Evolutionary conservation across 2,888 invertebrate genomes (phyloP).

Genomic region (Vannuccia rotundouncinata): DNA sequence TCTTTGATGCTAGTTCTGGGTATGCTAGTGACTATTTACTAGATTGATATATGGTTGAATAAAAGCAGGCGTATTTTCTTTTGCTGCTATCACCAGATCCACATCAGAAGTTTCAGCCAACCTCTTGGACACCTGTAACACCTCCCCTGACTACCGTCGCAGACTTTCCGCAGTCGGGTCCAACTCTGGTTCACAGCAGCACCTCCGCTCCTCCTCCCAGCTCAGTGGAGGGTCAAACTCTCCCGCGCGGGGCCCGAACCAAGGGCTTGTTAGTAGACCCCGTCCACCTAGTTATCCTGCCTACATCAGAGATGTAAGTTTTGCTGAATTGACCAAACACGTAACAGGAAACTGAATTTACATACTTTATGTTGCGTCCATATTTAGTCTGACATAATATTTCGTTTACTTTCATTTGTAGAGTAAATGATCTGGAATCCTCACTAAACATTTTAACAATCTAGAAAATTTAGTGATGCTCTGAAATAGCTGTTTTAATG

Average conservation of each 20-base stretch:
- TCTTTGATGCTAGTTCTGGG: not conserved
- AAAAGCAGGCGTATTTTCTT: not conserved
- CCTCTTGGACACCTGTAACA: constrained; percentile 1
- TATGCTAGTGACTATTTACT: not conserved
- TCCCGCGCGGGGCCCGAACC: not conserved
- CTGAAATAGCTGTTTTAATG: no score
- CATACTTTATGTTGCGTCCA: no score
- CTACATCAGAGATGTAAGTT: not conserved
- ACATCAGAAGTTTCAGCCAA: not conserved
- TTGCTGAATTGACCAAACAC: no score
- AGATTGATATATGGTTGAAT: not conserved
- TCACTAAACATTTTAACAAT: no score
- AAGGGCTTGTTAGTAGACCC: not conserved
- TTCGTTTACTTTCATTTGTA: no score
- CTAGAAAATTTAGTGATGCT: no score
- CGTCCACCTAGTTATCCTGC: not conserved
- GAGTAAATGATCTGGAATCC: no score
- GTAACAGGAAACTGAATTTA: no score
- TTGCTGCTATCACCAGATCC: not conserved
- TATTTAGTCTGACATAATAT: no score
- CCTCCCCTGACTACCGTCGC: constrained; percentile 1
- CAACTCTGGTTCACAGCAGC: not conserved
- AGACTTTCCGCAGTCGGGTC: not conserved
- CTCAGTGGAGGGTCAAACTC: not conserved
- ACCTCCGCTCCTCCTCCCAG: not conserved